phyloP scores from a whole-genome alignment of 2,888 invertebrate genomes.

The Alviniconcha strummeri region DNA sequence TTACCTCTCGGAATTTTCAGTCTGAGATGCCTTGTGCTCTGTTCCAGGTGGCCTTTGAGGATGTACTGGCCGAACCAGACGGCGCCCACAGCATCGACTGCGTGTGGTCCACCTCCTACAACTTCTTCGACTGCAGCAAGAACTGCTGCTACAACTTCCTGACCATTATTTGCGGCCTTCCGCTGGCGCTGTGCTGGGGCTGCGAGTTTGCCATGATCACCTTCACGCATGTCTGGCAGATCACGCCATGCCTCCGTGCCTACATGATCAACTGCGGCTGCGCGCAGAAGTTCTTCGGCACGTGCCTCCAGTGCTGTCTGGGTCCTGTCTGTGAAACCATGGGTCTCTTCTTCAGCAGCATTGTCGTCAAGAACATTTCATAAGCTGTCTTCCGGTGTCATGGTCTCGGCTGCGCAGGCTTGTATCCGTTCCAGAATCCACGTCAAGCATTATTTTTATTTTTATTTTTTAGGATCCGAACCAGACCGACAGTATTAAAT shows the following conservation, averaged over 20 bases:
- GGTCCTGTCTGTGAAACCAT: slow-evolving; percentile 57
- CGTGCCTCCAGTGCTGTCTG: slow-evolving; percentile 75
- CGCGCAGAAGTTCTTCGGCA: slow-evolving; percentile 72
- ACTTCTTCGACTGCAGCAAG: slow-evolving; percentile 80
- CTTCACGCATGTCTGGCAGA: slow-evolving; percentile 82
- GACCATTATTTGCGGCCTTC: slow-evolving; percentile 81
- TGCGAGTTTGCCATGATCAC: slow-evolving; percentile 76
- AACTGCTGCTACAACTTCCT: slow-evolving; percentile 83
- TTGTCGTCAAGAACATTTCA: slow-evolving; percentile 49
- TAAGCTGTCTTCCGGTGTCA: too few relatives aligned
- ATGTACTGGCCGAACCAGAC: slow-evolving; percentile 63
- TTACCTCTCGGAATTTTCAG: too few relatives aligned
- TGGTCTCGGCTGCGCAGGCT: too few relatives aligned
- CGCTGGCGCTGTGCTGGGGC: slow-evolving; percentile 80
- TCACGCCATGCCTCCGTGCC: slow-evolving; percentile 80
- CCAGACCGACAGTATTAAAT: too few relatives aligned
- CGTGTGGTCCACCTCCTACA: slow-evolving; percentile 82
- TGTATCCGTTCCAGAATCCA: too few relatives aligned
- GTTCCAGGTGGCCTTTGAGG: slow-evolving; percentile 56
- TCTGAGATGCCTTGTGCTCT: too few relatives aligned
- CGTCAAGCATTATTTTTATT: too few relatives aligned
- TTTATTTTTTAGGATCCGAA: too few relatives aligned
- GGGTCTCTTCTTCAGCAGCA: slow-evolving; percentile 57
- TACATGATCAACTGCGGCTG: slow-evolving; percentile 78
- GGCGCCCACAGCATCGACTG: slow-evolving; percentile 77